These are phyloP conservation scores for Phenacoccus solenopsis DNA, from an alignment of 1,140 invertebrate genomes.

Conservation along the genomic window DNA sequence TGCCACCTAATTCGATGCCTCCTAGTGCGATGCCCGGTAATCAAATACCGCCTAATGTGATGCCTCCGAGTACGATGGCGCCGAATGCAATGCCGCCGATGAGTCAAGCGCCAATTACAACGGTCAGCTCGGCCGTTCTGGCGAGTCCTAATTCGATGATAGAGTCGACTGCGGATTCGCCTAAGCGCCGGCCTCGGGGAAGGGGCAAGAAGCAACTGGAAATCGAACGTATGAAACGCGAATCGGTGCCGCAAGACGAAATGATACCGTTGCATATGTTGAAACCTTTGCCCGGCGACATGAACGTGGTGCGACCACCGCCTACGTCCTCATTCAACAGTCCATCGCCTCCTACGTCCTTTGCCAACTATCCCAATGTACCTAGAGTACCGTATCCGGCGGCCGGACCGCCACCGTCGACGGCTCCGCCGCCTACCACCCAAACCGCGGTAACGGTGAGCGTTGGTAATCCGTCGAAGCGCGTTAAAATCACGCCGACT, in stretches of 20 bases:
- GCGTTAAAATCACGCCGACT: not conserved
- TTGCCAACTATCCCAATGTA: slow-evolving; percentile 19
- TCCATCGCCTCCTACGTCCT: not conserved
- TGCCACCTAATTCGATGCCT: too few species aligned
- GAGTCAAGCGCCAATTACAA: not conserved
- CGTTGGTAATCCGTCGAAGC: slow-evolving; percentile 1
- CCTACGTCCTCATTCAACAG: not conserved
- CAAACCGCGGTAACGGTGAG: slow-evolving; percentile 31
- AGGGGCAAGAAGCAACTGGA: slow-evolving; percentile 44
- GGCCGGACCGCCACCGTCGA: slow-evolving; percentile 19
- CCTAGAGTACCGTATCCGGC: slow-evolving; percentile 27
- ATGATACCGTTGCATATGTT: slow-evolving; percentile 31
- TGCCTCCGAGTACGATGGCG: not conserved
- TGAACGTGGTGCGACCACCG: not conserved
- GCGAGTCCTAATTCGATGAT: not conserved
- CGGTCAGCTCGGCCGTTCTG: not conserved
- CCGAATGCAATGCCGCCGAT: not conserved
- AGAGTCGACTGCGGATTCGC: slow-evolving; percentile 25
- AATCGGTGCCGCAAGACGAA: slow-evolving; percentile 6
- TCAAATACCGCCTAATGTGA: not conserved
- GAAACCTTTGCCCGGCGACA: slow-evolving; percentile 21
- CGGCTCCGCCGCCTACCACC: slow-evolving; percentile 28
- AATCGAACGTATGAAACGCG: slow-evolving; percentile 22
- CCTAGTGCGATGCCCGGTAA: not conserved
- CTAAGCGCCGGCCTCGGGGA: slow-evolving; percentile 35